These are phyloP conservation scores for Irena cyanogastra DNA, from an alignment of 2,113 vertebrate genomes.

Conservation along the genomic window DNA sequence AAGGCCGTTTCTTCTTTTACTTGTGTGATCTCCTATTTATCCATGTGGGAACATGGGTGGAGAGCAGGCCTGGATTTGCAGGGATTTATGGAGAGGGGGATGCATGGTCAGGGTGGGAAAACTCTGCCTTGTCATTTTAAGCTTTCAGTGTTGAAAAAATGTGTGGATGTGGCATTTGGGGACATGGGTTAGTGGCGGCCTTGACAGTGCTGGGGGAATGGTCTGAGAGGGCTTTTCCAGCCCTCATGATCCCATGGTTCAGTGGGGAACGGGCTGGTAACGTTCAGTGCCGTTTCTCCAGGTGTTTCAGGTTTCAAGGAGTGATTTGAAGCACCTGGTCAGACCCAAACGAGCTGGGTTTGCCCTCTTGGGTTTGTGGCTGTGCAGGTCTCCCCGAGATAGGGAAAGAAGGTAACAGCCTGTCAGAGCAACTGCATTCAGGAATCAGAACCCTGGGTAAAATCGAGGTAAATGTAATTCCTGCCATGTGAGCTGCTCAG, in stretches of 20 bases:
- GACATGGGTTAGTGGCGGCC: not conserved
- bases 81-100: not conserved
- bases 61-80: rapidly evolving
- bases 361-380: not conserved
- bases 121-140: rapidly evolving
- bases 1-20: not conserved
- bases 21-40: not conserved
- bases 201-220: not conserved
- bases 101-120: rapidly evolving
- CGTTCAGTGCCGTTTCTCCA: rapidly evolving
- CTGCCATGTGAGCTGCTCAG: rapidly evolving
- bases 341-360: rapidly evolving
- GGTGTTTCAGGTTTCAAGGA: not conserved
- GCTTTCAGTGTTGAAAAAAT: not conserved
- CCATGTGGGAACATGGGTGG: not conserved
- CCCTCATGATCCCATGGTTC: rapidly evolving
- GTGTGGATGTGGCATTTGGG: not conserved
- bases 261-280: rapidly evolving
- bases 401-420: no score
- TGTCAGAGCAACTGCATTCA: rapidly evolving
- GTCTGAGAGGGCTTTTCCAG: not conserved
- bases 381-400: rapidly evolving
- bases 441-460: not conserved
- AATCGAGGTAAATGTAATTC: not conserved
- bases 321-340: not conserved